A percentile compares a stretch with the other conserved stretches of the same genome.
Conservation (phyloP, 1,140 invertebrate species). For the Cecropterus lyciades region DNA sequence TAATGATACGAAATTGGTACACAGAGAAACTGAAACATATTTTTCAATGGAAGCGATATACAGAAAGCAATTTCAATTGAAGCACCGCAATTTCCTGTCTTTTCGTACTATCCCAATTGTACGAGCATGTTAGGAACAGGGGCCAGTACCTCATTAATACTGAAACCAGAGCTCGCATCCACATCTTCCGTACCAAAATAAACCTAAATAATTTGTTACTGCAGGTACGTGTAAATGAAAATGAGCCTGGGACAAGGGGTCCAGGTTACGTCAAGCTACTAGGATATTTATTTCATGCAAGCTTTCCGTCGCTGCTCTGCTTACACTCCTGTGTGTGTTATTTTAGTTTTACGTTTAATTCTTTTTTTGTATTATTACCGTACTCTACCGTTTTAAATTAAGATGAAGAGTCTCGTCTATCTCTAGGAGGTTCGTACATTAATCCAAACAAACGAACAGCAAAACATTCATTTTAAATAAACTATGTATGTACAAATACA, state of each 20-base stretch:
- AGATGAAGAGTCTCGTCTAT: no score
- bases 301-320: neutral
- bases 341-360: no score
- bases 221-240: slow-evolving; percentile 10
- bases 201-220: slow-evolving; percentile 28
- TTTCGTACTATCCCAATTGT: slow-evolving; percentile 14
- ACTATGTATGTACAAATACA: no score
- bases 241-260: neutral
- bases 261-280: neutral
- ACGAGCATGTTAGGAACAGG: slow-evolving; percentile 19
- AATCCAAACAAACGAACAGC: no score
- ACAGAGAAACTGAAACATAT: neutral
- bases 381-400: no score
- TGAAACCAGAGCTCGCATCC: slow-evolving; percentile 18
- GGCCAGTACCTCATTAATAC: slow-evolving; percentile 27
- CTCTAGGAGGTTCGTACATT: no score
- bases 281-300: neutral
- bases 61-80: slow-evolving; percentile 2
- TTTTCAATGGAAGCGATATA: slow-evolving; percentile 1
- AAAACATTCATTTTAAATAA: no score
- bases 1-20: neutral
- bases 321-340: no score
- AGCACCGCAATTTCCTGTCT: slow-evolving; percentile 22
- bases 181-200: slow-evolving; percentile 12
- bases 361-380: no score